phyloP scores from a whole-genome alignment of 2,888 invertebrate species.

The Cheilosia pagana region DNA sequence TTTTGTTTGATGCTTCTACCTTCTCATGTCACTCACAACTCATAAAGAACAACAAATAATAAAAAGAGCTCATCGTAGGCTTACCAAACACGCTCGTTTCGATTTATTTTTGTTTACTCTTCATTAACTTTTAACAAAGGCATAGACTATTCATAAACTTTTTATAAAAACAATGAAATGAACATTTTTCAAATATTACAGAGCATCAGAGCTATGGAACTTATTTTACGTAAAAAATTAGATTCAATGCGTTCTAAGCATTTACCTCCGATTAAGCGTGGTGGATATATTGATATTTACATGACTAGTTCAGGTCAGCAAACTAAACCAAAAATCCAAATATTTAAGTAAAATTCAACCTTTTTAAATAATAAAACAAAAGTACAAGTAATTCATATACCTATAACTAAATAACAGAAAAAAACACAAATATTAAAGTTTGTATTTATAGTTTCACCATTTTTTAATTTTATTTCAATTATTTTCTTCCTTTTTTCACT shows the following conservation, averaged over 20 bases:
- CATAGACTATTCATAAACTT: constrained; percentile 12
- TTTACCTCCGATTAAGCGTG: constrained; percentile 92
- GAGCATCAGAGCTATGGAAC: constrained; percentile 90
- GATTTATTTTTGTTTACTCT: not conserved
- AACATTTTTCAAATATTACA: constrained; percentile 83
- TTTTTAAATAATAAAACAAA: constrained; percentile 12
- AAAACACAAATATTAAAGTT: constrained; percentile 26
- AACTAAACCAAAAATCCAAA: constrained; percentile 52
- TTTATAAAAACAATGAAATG: constrained; percentile 12
- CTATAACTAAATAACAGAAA: constrained; percentile 47
- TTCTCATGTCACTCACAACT: constrained; percentile 67
- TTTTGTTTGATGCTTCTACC: constrained; percentile 18
- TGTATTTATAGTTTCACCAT: not conserved
- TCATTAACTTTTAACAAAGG: constrained; percentile 21
- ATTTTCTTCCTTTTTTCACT: no score
- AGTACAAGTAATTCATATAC: constrained; percentile 33
- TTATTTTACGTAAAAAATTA: constrained; percentile 88
- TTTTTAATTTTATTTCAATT: not conserved
- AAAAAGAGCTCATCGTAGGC: constrained; percentile 69
- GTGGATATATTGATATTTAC: constrained; percentile 92
- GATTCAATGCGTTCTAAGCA: constrained; percentile 90
- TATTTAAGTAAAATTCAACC: constrained; percentile 43
- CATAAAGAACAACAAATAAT: constrained; percentile 79
- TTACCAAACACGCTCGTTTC: constrained; percentile 37
- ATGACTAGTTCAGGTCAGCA: constrained; percentile 93